Percentiles rank a stretch among this genome's conserved stretches.
These are phyloP conservation scores for Eulithis testata DNA, from an alignment of 2,888 invertebrate genomes.

Conservation along the genomic window DNA sequence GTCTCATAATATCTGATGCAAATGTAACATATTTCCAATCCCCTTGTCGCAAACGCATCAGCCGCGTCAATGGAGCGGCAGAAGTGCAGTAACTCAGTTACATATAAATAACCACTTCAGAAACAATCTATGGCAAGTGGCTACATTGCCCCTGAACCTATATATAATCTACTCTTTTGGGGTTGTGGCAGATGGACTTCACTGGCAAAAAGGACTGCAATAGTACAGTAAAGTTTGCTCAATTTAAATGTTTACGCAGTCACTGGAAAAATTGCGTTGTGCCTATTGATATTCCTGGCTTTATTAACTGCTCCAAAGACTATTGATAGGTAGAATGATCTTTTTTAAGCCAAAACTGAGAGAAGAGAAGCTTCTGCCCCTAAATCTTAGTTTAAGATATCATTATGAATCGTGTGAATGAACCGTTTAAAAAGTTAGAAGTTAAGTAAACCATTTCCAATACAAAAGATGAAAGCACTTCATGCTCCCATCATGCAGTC, in stretches of 20 bases:
- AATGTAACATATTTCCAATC: constrained; percentile 27
- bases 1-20: not conserved
- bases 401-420: too few relatives aligned
- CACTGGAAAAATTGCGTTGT: not conserved
- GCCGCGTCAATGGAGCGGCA: constrained; percentile 29
- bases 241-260: not conserved
- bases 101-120: constrained; percentile 69
- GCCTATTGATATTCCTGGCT: too few relatives aligned
- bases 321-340: too few relatives aligned
- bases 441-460: too few relatives aligned
- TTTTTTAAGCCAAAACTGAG: too few relatives aligned
- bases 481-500: too few relatives aligned
- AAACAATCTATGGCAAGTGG: constrained; percentile 70
- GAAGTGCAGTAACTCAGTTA: constrained; percentile 55
- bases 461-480: too few relatives aligned
- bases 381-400: too few relatives aligned
- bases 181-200: constrained; percentile 17
- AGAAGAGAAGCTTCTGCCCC: too few relatives aligned
- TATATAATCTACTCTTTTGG: constrained; percentile 48
- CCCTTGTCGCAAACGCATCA: constrained; percentile 35
- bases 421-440: too few relatives aligned
- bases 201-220: constrained; percentile 3
- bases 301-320: too few relatives aligned
- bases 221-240: not conserved
- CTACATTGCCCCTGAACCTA: constrained; percentile 24